These are phyloP conservation scores for Eospalax fontanierii DNA, from an alignment of 2,797 vertebrate species.

Conservation along the genomic window DNA sequence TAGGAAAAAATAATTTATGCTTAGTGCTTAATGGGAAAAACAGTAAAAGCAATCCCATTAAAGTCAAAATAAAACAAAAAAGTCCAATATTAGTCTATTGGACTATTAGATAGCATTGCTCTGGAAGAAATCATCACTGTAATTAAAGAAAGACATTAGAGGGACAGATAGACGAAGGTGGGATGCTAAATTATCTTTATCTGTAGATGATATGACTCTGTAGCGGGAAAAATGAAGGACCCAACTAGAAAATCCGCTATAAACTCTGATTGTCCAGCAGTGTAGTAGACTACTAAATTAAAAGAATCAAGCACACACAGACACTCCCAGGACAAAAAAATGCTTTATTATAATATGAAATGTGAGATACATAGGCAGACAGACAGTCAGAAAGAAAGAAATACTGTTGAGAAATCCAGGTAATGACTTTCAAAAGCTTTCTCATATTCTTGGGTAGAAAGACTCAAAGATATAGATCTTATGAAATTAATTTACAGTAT, in stretches of 20 bases:
- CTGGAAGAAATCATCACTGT: constrained; percentile 72
- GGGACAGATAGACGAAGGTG: constrained; percentile 67
- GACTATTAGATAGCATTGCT: constrained; percentile 75
- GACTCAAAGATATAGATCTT: constrained; percentile 17
- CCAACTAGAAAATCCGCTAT: constrained; percentile 58
- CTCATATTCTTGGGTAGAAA: not conserved
- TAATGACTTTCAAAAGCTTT: not conserved
- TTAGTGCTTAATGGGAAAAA: constrained; percentile 75
- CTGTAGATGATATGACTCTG: constrained; percentile 60
- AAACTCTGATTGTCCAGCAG: constrained; percentile 47
- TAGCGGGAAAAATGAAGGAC: constrained; percentile 35
- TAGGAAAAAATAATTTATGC: constrained; percentile 72
- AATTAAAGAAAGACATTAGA: constrained; percentile 80
- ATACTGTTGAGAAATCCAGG: not conserved
- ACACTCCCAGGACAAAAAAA: not conserved
- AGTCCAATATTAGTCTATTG: constrained; percentile 64
- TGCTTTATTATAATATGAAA: constrained; percentile 47
- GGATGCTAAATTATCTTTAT: constrained; percentile 78
- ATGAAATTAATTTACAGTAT: constrained; percentile 45
- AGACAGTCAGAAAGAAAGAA: not conserved
- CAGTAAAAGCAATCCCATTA: constrained; percentile 72
- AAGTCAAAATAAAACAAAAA: constrained; percentile 81
- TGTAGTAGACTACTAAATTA: constrained; percentile 51
- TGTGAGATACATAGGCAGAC: not conserved
- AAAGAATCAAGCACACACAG: not conserved